Percentiles rank a stretch among this genome's conserved stretches.
Conservation (phyloP, 2,113 vertebrate species). For the Fregetta grallaria region DNA sequence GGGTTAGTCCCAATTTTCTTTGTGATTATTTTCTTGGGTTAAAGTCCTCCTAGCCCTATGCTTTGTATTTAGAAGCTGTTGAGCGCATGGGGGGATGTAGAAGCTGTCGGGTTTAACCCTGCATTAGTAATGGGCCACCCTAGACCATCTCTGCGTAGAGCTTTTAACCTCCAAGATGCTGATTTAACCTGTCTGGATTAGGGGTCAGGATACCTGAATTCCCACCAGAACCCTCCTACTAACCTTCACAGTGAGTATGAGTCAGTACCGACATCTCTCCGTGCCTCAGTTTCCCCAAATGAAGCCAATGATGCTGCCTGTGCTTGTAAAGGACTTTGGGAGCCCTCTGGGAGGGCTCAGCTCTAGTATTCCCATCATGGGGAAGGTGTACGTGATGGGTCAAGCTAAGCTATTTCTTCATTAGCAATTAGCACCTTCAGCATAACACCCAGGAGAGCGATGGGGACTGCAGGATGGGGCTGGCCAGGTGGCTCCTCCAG, state of each 20-base stretch:
- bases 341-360: neutral
- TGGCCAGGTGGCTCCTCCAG: neutral
- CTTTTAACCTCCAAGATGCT: neutral
- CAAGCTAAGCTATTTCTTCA: neutral
- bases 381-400: neutral
- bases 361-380: accelerated
- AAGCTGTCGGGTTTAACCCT: neutral
- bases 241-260: too few relatives aligned
- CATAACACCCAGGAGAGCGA: neutral
- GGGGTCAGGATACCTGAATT: neutral
- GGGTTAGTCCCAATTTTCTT: neutral
- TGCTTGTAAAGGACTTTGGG: neutral
- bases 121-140: accelerated
- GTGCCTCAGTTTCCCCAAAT: neutral
- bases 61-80: neutral
- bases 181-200: neutral
- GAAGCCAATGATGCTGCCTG: neutral
- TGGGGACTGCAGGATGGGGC: neutral
- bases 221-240: neutral
- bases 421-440: accelerated
- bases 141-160: neutral
- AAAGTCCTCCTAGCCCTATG: neutral
- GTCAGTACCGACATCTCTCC: neutral
- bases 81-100: accelerated
- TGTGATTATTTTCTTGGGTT: neutral